phyloP scores from a whole-genome alignment of 2,113 vertebrate genomes.

The Etia nguti region DNA sequence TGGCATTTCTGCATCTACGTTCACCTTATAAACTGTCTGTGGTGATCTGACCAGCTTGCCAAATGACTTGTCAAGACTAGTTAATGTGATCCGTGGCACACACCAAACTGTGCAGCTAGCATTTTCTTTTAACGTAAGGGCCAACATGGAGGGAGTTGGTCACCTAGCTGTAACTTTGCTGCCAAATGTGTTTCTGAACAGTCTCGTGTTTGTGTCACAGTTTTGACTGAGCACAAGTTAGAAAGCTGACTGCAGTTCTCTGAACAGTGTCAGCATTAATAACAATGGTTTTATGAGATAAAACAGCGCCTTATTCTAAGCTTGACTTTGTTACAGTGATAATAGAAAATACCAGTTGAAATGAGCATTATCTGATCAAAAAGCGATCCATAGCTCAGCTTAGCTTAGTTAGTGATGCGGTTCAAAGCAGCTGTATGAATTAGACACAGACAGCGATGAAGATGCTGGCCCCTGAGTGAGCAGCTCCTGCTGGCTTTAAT shows the following conservation, averaged over 20 bases:
- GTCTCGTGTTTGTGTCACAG: neutral
- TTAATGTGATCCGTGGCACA: neutral
- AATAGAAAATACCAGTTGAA: neutral
- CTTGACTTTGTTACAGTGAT: neutral
- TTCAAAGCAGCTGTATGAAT: neutral
- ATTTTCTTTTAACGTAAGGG: neutral
- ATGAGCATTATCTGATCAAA: neutral
- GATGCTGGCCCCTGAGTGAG: neutral
- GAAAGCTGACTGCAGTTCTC: neutral
- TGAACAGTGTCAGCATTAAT: neutral
- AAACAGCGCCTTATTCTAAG: neutral
- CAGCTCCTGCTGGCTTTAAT: neutral
- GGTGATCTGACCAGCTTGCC: neutral
- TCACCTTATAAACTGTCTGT: neutral
- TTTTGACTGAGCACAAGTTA: neutral
- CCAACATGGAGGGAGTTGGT: neutral
- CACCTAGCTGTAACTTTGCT: neutral
- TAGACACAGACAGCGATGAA: neutral
- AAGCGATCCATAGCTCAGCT: neutral
- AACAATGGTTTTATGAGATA: neutral
- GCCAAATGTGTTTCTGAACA: neutral
- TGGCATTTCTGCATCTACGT: neutral
- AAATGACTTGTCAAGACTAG: neutral
- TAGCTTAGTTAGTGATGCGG: neutral
- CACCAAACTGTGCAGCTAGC: neutral